Evolutionary conservation across 1,140 invertebrate genomes (phyloP), one percentile per base, ranked within the genome.

Genomic region (Sipha flava): DNA sequence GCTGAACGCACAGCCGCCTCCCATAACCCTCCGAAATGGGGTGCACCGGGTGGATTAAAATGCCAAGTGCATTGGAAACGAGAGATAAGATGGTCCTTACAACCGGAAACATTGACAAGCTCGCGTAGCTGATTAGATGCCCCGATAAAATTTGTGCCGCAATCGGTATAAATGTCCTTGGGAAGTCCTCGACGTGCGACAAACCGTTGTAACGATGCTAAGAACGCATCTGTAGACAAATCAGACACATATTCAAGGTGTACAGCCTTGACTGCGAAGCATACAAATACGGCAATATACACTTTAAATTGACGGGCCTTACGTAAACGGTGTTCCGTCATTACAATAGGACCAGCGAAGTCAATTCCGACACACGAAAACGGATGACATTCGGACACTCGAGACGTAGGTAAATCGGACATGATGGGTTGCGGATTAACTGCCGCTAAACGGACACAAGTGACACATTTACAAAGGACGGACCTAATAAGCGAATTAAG

Each of bases 231-330:
- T 1, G 86, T 84, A 1, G 84, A 37, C 37, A 37, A 37, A 37
- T 37, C 37, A 37, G 3, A 37, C 37, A 5, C 37, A 37, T 37
- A 37, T 37, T 37, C 37, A 5, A 37, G 37, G 37, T 37, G 37
- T 5, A 37, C 37, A 3, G 9, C 37, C 9, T 37, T 37, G 3
- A 37, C 37, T 37, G 9, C 3, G 37, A 86, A 83, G 70, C 86
- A 88, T 3, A 87, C 84, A 81, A 87, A 88, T 10, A 88, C 1
- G 18, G 82, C 83, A 12, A 87, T 64, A 79, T 86, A 87, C 80
- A 82, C 80, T 16, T 79, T 79, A 9, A 7, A 7, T 3, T 26
- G 43, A 2, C 9, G 14, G 43, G 43, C 12, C 14, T 45, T 79
- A 1, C 75, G 75, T 14, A 29, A 21, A 5, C 29, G 52, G 7